A percentile compares a stretch with the other conserved stretches of the same genome.
Evolutionary conservation across 2,113 vertebrate species (phyloP).

Genomic region (Egretta garzetta): DNA sequence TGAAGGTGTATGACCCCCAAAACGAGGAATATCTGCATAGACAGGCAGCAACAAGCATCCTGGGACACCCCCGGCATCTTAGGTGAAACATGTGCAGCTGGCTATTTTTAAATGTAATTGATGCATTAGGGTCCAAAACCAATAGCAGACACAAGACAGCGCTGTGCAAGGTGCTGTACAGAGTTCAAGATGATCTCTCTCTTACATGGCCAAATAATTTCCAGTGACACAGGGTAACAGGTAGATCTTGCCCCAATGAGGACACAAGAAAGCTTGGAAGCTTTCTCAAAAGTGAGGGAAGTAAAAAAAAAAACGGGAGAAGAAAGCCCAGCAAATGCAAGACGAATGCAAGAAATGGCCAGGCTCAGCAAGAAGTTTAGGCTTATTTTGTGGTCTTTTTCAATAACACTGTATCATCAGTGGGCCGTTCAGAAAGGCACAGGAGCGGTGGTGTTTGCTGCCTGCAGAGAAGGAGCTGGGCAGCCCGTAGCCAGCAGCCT

Average conservation of each 20-base stretch:
- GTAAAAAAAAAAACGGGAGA: background rate
- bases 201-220: background rate
- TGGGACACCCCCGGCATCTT: background rate
- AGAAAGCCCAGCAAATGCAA: background rate
- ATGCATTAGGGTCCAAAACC: background rate
- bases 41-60: background rate
- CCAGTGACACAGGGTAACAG: background rate
- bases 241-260: background rate
- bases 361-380: background rate
- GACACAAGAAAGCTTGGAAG: background rate
- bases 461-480: background rate
- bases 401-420: background rate
- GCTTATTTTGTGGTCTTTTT: background rate
- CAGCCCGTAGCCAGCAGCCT: background rate
- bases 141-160: background rate
- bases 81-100: accelerated
- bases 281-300: background rate
- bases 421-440: background rate
- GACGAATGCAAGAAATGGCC: background rate
- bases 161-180: background rate
- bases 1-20: background rate
- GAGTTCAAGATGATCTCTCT: background rate
- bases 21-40: background rate
- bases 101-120: background rate
- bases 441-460: background rate